These are phyloP conservation scores for Eurytoma adleriae DNA, from an alignment of 2,888 invertebrate genomes.

Conservation along the genomic window DNA sequence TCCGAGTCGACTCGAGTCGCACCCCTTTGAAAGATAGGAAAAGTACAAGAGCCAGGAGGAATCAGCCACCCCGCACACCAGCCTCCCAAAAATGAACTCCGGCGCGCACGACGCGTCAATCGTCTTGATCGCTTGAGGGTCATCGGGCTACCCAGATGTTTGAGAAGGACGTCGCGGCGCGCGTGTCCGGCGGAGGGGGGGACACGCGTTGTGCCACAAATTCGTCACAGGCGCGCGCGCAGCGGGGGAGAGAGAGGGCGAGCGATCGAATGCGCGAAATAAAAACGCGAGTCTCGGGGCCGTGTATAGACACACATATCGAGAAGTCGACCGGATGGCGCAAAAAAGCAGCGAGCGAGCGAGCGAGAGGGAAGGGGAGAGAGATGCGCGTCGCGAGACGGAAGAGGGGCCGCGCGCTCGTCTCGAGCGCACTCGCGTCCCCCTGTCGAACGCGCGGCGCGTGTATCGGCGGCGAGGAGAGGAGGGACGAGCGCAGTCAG, in stretches of 20 bases:
- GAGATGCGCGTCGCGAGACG: constrained; percentile 10
- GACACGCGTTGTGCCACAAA: constrained; percentile 30
- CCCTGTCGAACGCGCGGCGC: constrained; percentile 39
- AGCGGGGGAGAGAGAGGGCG: neutral
- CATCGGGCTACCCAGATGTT: constrained; percentile 55
- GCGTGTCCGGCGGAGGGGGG: neutral
- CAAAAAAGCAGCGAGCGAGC: constrained; percentile 38
- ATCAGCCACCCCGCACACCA: neutral
- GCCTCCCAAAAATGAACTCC: constrained; percentile 6
- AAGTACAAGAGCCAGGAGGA: neutral
- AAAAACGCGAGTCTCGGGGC: constrained; percentile 35
- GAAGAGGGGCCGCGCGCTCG: constrained; percentile 16
- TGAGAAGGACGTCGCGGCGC: constrained; percentile 1
- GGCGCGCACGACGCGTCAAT: neutral
- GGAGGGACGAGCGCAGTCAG: constrained; percentile 43
- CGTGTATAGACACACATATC: constrained; percentile 19
- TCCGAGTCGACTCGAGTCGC: neutral
- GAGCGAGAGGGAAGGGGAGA: constrained; percentile 35
- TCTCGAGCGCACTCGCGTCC: neutral
- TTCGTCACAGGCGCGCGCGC: constrained; percentile 26
- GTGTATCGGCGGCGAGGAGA: constrained; percentile 4
- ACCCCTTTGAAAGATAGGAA: neutral
- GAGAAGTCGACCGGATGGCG: constrained; percentile 50
- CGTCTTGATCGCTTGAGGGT: constrained; percentile 55
- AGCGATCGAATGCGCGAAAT: constrained; percentile 45